Percentiles rank a stretch among this genome's conserved stretches.
These are phyloP conservation scores for Acyrthosiphon pisum DNA, from an alignment of 1,140 invertebrate genomes.

Conservation along the genomic window DNA sequence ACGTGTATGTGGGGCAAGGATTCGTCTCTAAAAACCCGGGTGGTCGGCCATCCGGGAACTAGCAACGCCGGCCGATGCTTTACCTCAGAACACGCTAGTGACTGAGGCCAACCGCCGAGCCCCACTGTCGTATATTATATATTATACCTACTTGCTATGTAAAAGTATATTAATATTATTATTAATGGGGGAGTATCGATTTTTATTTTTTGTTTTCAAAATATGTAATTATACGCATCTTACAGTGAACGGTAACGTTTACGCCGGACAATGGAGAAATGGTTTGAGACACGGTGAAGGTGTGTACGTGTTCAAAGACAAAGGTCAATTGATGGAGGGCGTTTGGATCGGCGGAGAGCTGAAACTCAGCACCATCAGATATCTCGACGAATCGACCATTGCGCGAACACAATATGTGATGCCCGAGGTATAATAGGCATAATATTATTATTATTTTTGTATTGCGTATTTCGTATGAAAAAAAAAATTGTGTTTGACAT, in stretches of 20 bases:
- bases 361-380: neutral
- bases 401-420: neutral
- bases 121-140: neutral
- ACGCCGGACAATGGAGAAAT: constrained; percentile 5
- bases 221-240: neutral
- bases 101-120: no score
- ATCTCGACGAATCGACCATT: neutral
- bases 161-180: neutral
- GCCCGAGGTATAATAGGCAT: neutral
- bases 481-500: neutral
- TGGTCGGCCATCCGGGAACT: no score
- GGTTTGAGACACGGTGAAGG: constrained; percentile 31
- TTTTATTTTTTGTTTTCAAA: neutral
- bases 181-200: neutral
- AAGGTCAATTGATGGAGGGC: constrained; percentile 5
- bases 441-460: neutral
- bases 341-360: neutral
- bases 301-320: neutral
- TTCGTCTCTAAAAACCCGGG: no score
- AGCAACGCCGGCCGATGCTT: no score
- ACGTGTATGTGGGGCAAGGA: no score
- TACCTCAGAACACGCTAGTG: no score
- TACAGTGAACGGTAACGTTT: constrained; percentile 26
- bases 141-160: neutral
- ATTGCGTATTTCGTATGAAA: no score